These are phyloP conservation scores for Chaetura pelagica DNA, from an alignment of 2,113 vertebrate genomes.

Conservation along the genomic window DNA sequence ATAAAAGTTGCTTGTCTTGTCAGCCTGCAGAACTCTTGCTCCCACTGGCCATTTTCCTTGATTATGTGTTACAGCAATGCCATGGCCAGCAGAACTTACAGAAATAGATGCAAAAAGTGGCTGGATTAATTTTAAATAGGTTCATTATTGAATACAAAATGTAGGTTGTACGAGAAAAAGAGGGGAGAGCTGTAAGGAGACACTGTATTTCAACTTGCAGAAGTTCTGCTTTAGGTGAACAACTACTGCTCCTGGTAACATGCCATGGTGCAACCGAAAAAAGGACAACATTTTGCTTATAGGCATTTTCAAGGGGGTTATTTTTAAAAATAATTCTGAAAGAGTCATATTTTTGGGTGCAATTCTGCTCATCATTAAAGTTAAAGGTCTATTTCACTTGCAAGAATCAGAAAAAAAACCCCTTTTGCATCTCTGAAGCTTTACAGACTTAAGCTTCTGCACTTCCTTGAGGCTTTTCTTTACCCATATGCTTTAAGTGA, in stretches of 20 bases:
- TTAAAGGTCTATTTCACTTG: not conserved
- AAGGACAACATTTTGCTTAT: not conserved
- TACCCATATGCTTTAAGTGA: not conserved
- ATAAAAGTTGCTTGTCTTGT: conserved; percentile 22
- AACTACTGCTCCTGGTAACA: not conserved
- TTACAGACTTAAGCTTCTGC: not conserved
- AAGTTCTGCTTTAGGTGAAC: not conserved
- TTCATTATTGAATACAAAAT: not conserved
- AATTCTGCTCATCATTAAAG: not conserved
- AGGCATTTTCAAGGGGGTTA: not conserved
- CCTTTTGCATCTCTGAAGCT: not conserved
- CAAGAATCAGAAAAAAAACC: not conserved
- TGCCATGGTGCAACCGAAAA: not conserved
- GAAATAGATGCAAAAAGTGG: not conserved
- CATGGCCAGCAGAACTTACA: not conserved
- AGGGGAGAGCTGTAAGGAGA: not conserved
- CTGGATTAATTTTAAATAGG: conserved; percentile 10
- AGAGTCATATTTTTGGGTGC: not conserved
- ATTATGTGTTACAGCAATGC: conserved; percentile 23
- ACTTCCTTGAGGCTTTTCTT: not conserved
- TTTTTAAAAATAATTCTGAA: not conserved
- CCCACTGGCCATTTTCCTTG: not conserved
- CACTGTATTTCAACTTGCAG: not conserved
- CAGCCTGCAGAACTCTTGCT: not conserved
- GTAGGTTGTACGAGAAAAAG: not conserved